Evolutionary conservation across 1,140 invertebrate genomes (phyloP).

Genomic region (Thalassaphorura encarpata): DNA sequence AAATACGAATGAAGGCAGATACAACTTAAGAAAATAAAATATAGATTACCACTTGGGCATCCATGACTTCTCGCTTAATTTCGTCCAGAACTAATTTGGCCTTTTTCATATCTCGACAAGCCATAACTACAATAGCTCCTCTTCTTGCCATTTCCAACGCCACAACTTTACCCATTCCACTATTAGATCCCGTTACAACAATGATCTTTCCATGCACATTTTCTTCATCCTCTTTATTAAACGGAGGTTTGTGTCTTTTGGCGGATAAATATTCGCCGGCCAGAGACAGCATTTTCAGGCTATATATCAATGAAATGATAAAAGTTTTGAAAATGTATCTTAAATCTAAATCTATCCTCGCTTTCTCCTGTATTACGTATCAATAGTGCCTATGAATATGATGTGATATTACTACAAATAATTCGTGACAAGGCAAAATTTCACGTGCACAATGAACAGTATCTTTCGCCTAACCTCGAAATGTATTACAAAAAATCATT

Average conservation of each 20-base stretch:
- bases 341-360: too few relatives aligned
- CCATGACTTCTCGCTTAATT: neutral
- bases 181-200: neutral
- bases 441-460: too few relatives aligned
- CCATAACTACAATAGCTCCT: constrained; percentile 60
- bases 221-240: neutral
- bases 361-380: too few relatives aligned
- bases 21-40: too few relatives aligned
- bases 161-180: constrained; percentile 2
- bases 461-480: too few relatives aligned
- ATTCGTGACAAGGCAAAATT: too few relatives aligned
- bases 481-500: too few relatives aligned
- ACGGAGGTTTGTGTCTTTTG: neutral
- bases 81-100: constrained; percentile 49
- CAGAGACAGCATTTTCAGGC: neutral
- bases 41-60: neutral
- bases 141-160: constrained; percentile 36
- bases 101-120: constrained; percentile 53
- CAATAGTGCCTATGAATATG: too few relatives aligned
- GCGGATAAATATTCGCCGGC: neutral
- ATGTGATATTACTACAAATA: too few relatives aligned
- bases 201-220: neutral
- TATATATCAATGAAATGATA: too few relatives aligned
- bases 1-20: too few relatives aligned
- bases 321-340: too few relatives aligned